Percentiles rank a stretch among this genome's conserved stretches.
These are phyloP conservation scores for Hydrolagus affinis DNA, from an alignment of 2,113 vertebrate species.

Conservation along the genomic window DNA sequence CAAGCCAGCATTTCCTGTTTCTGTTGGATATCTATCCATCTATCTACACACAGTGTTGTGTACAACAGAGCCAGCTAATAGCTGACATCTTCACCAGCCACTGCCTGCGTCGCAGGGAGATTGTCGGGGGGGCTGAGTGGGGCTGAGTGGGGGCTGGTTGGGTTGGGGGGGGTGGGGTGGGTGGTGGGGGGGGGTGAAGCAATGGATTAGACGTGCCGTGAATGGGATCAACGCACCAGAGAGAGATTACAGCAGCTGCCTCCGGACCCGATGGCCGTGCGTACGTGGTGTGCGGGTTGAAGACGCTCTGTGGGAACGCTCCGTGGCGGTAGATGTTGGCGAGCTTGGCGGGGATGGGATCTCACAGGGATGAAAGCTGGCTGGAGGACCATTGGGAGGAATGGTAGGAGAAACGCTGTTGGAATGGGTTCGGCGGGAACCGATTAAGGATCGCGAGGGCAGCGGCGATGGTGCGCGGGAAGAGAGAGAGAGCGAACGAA, in stretches of 20 bases:
- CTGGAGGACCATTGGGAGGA: slow-evolving; percentile 97
- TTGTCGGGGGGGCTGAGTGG: not conserved
- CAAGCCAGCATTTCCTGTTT: slow-evolving; percentile 2
- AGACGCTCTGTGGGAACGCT: not conserved
- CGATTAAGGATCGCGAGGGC: not conserved
- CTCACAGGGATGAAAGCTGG: slow-evolving; percentile 85
- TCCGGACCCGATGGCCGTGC: not conserved
- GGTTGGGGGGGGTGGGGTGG: too few species aligned
- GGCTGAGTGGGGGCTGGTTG: too few species aligned
- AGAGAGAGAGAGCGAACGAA: too few species aligned
- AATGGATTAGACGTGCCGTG: not conserved
- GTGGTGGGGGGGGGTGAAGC: too few species aligned
- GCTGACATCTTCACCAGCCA: not conserved
- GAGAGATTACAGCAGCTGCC: too few species aligned
- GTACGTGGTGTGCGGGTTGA: not conserved
- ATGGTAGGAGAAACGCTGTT: slow-evolving; percentile 68
- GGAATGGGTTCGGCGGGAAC: not conserved
- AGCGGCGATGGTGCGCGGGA: not conserved
- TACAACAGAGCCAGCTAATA: too few species aligned
- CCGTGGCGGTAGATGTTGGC: slow-evolving; percentile 65
- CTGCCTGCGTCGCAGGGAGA: not conserved
- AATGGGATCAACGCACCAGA: not conserved
- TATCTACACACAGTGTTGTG: not conserved
- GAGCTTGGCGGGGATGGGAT: slow-evolving; percentile 77
- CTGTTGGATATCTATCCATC: not conserved